Conservation (phyloP, 2,797 vertebrate species). For the Rallus crepitans region DNA sequence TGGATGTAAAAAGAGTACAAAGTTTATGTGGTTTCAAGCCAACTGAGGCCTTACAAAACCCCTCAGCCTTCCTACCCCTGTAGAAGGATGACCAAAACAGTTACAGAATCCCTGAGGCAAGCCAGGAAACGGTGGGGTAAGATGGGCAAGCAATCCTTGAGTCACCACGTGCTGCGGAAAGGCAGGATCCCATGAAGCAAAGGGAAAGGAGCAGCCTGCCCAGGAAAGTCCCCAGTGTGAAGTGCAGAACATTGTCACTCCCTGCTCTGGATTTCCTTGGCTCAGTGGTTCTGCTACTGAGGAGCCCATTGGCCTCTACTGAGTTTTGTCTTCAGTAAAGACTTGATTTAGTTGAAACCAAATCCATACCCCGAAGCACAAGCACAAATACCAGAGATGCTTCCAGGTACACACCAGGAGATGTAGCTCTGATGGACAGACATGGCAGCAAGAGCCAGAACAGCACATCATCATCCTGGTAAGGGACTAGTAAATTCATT, state of each 20-base stretch:
- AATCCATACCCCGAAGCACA: rapidly evolving
- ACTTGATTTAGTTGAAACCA: neutral
- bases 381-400: neutral
- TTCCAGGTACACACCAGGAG: neutral
- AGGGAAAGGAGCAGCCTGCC: neutral
- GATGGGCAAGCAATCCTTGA: neutral
- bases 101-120: neutral
- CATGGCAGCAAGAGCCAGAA: neutral
- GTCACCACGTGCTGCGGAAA: rapidly evolving
- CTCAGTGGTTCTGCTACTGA: neutral
- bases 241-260: neutral
- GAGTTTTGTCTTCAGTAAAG: neutral
- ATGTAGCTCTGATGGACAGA: neutral
- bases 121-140: neutral
- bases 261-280: neutral
- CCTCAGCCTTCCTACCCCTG: neutral
- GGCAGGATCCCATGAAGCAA: rapidly evolving
- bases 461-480: neutral
- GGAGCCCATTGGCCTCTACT: neutral
- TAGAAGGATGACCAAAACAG: neutral
- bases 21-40: conserved; percentile 48
- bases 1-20: conserved; percentile 16
- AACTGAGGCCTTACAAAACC: conserved; percentile 50
- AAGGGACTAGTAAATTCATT: neutral
- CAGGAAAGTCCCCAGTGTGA: neutral